Evolutionary conservation across 2,888 invertebrate species (phyloP).

Genomic region (Alloplasta piceator): DNA sequence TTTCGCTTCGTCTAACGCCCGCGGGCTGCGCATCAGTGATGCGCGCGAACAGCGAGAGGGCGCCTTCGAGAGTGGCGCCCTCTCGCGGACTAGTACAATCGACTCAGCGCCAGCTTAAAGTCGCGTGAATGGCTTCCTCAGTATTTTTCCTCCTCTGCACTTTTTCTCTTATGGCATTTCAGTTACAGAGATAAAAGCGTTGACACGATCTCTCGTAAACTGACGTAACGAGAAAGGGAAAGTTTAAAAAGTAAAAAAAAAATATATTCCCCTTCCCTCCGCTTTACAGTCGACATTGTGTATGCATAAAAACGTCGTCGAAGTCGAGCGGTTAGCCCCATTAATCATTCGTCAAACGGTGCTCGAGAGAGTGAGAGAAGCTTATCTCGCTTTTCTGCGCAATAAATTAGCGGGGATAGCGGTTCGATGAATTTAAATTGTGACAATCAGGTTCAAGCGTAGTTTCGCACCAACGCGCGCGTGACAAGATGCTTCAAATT

Average conservation of each 20-base stretch:
- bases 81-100: conserved; percentile 8
- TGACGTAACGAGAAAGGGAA: conserved; percentile 29
- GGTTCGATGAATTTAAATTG: conserved; percentile 21
- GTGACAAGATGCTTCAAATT: too few species aligned
- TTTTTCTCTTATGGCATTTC: background rate
- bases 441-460: too few species aligned
- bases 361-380: conserved; percentile 19
- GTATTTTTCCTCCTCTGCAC: background rate
- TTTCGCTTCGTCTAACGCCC: conserved; percentile 20
- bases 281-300: conserved; percentile 11
- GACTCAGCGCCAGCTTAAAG: conserved; percentile 8
- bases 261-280: background rate
- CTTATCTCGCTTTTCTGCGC: conserved; percentile 31
- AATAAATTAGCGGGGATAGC: conserved; percentile 33
- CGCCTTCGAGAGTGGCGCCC: conserved; percentile 12
- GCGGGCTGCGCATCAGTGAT: conserved; percentile 36
- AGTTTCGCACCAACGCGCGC: too few species aligned
- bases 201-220: conserved; percentile 23
- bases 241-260: conserved; percentile 23
- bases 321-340: conserved; percentile 26
- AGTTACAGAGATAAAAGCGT: conserved; percentile 26
- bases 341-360: conserved; percentile 49
- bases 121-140: conserved; percentile 29
- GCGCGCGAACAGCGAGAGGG: background rate
- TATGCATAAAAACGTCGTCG: conserved; percentile 19